Conservation (phyloP, 2,888 invertebrate genomes). For the Pollenia angustigena region DNA sequence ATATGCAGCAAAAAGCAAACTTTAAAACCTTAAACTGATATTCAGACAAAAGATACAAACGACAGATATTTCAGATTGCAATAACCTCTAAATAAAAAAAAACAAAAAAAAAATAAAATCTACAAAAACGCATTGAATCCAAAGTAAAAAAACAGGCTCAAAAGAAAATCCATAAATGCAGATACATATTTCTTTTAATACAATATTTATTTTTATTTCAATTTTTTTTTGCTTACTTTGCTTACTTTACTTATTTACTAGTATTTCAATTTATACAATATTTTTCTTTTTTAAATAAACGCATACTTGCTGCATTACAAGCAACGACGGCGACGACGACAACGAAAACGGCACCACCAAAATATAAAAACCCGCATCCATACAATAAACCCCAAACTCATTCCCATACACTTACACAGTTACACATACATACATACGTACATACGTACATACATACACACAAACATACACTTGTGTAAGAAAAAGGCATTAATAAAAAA, state of each 20-base stretch:
- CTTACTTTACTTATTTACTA: slow-evolving; percentile 35
- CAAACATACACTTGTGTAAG: slow-evolving; percentile 15
- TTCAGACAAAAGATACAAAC: slow-evolving; percentile 63
- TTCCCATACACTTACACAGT: slow-evolving; percentile 27
- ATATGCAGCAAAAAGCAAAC: slow-evolving; percentile 8
- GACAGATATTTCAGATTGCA: slow-evolving; percentile 68
- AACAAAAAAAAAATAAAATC: slow-evolving; percentile 5
- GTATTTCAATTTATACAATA: slow-evolving; percentile 55
- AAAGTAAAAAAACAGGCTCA: slow-evolving; percentile 66
- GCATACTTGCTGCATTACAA: slow-evolving; percentile 57
- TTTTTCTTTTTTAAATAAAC: slow-evolving; percentile 45
- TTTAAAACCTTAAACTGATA: slow-evolving; percentile 58
- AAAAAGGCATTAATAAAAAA: slow-evolving; percentile 58
- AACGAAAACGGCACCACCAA: slow-evolving; percentile 41
- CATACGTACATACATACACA: background rate
- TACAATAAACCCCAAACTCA: slow-evolving; percentile 60
- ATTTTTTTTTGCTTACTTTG: slow-evolving; percentile 10
- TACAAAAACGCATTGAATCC: slow-evolving; percentile 53
- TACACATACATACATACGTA: background rate
- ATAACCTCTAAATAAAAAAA: slow-evolving; percentile 63
- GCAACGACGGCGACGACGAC: slow-evolving; percentile 11
- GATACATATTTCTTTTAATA: slow-evolving; percentile 51
- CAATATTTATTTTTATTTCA: slow-evolving; percentile 33
- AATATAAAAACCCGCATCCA: slow-evolving; percentile 63
- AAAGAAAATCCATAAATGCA: slow-evolving; percentile 70